phyloP scores from a whole-genome alignment of 2,113 vertebrate genomes.

The Butorides virescens region DNA sequence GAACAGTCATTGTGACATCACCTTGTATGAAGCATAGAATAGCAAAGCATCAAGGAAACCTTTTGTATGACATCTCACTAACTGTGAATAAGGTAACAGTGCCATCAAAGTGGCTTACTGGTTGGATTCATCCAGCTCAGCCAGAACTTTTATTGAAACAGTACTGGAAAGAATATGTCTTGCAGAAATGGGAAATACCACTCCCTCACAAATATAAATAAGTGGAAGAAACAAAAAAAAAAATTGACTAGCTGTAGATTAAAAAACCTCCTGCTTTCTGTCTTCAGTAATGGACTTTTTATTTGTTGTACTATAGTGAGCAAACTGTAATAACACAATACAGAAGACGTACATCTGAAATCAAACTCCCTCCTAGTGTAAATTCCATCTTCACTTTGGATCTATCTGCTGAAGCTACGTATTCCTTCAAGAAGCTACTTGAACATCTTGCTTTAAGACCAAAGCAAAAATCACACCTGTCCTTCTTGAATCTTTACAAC shows the following conservation, averaged over 20 bases:
- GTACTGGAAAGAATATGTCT: not conserved
- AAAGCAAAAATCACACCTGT: not conserved
- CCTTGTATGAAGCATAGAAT: not conserved
- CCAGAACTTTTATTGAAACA: not conserved
- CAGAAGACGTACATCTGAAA: not conserved
- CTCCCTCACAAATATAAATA: not conserved
- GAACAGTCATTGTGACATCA: not conserved
- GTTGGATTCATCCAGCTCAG: not conserved
- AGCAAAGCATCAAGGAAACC: not conserved
- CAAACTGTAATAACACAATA: not conserved
- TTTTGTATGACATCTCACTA: not conserved
- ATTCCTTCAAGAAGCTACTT: not conserved
- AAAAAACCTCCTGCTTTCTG: not conserved
- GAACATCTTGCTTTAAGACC: not conserved
- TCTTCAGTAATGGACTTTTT: not conserved
- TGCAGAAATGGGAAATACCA: not conserved
- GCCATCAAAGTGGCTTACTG: not conserved
- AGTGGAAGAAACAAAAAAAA: not conserved
- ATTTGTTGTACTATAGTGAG: not conserved
- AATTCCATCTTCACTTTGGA: not conserved
- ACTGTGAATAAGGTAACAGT: not conserved
- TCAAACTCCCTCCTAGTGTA: not conserved
- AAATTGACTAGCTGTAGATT: not conserved
- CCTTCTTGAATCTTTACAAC: not conserved
- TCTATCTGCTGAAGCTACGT: not conserved